phyloP scores from a whole-genome alignment of 2,888 invertebrate genomes.

The Acleris laterana region DNA sequence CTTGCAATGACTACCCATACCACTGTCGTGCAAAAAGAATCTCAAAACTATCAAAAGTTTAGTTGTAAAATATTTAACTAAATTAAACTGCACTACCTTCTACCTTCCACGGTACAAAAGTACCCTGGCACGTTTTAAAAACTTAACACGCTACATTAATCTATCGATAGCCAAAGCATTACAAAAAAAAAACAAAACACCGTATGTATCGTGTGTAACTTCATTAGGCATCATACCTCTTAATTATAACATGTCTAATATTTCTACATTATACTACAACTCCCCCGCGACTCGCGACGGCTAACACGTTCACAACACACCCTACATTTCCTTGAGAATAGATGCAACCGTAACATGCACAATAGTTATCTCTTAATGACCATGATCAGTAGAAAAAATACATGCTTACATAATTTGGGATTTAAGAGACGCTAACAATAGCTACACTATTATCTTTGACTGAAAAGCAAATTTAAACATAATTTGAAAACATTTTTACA shows the following conservation, averaged over 20 bases:
- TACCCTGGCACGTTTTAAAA: no score
- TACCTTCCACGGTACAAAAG: no score
- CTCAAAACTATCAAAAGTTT: no score
- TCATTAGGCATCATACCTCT: background rate
- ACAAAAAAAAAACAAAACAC: background rate
- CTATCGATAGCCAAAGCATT: no score
- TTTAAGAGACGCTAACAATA: constrained; percentile 57
- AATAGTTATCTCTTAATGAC: constrained; percentile 51
- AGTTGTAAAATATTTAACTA: no score
- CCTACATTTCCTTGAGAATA: constrained; percentile 69
- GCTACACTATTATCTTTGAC: constrained; percentile 54
- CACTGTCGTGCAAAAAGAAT: background rate
- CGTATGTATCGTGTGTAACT: constrained; percentile 5
- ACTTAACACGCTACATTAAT: no score
- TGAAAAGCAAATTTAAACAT: constrained; percentile 62
- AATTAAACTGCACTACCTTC: no score
- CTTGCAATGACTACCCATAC: background rate
- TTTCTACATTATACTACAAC: constrained; percentile 25
- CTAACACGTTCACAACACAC: constrained; percentile 39
- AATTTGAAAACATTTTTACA: constrained; percentile 39
- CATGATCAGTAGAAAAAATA: constrained; percentile 55
- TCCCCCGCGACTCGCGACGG: background rate
- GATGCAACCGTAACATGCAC: constrained; percentile 47
- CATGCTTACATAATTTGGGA: constrained; percentile 52
- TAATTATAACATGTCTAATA: constrained; percentile 6